Evolutionary conservation across 35 echinoderm and acorn worm genomes (phyloP), one percentile per base, ranked within the genome.

Genomic region (Lytechinus pictus): DNA sequence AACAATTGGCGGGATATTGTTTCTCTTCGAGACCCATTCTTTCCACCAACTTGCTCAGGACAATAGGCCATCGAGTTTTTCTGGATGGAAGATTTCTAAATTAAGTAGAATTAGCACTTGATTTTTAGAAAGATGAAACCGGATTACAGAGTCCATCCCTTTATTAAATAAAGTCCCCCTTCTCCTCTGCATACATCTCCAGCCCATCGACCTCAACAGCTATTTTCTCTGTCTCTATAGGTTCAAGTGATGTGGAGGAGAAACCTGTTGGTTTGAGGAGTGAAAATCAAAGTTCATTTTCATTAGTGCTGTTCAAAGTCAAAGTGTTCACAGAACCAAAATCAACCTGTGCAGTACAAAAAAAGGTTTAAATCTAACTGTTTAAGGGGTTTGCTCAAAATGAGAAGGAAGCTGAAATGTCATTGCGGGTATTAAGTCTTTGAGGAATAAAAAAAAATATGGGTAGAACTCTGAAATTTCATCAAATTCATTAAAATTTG

Each of bases 1-100:
- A 90, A 90, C 28, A 90, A 90, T 90, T 44, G 52, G 29, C 52
- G 88, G 88, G 88, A 90, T 90, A 90, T 90, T 90, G 88, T 90
- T 90, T 90, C 52, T 52, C 88, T 52, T 44, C 10, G 9, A 90
- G 88, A 44, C 52, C 52, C 88, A 90, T 90, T 79, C 66, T 79
- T 79, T 79, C 66, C 66, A 79, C 66, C 66, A 16, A 79, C 66
- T 79, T 79, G 21, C 66, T 79, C 21, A 24, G 66, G 66, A 79
- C 66, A 79, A 79, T 79, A 79, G 66, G n/a, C 8, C 66, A 24
- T 79, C 66, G 66, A 16, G 16, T 79, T 79, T 79, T 79, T 79
- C 66, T 79, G 66, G 21, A 79, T 79, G 66, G 66, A 79, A 79
- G 66, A 79, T 79, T 79, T 79, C 66, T 14, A 79, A 79, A 79